Evolutionary conservation across 2,888 invertebrate genomes (phyloP), one percentile per base, ranked within the genome.

Genomic region (Microctonus aethiopoides): DNA sequence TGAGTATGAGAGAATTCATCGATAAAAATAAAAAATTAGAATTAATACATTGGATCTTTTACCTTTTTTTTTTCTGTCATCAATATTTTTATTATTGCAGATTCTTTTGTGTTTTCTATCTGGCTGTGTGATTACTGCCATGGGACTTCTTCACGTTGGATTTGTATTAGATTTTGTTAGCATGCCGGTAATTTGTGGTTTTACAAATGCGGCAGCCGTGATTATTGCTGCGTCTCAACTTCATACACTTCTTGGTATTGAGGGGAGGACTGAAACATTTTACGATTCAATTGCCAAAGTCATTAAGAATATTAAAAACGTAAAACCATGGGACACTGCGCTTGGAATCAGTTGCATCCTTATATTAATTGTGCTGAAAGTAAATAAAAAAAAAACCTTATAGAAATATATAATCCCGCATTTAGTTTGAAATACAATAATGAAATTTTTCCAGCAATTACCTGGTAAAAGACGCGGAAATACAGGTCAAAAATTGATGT

Each of bases 331-430:
- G 89, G 95, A 95, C 82, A 88, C 91, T 0, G 70, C 92, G 13
- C 84, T 95, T 9, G 94, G 95, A 0, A 74, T 93, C 1, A 77
- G 82, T 5, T 91, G 92, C 0, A 90, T 95, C 56, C 74, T 90
- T 2, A 78, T 90, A 9, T 85, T 95, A 57, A 76, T 94, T 2
- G 73, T 90, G 24, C 87, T 94, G 63, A 91, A 92, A 87, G 92
- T 92, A 87, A 84, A 83, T 81, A 46, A 51, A 41, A 67, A 24
- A 22, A 67, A 32, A 22, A 13, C 0, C 0, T 52, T 29, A 20
- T 32, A 20, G 24, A 59, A 11, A 61, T 26, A 59, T 26, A 59
- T 20, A 5, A 7, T 46, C 41, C 51, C 20, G 52, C 29, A 6
- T 34, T 52, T 24, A 32, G 20, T 1, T 13, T 16, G n/a, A n/a